These are phyloP conservation scores for Cossypha heuglini DNA, from an alignment of 2,797 vertebrate species.

Conservation along the genomic window DNA sequence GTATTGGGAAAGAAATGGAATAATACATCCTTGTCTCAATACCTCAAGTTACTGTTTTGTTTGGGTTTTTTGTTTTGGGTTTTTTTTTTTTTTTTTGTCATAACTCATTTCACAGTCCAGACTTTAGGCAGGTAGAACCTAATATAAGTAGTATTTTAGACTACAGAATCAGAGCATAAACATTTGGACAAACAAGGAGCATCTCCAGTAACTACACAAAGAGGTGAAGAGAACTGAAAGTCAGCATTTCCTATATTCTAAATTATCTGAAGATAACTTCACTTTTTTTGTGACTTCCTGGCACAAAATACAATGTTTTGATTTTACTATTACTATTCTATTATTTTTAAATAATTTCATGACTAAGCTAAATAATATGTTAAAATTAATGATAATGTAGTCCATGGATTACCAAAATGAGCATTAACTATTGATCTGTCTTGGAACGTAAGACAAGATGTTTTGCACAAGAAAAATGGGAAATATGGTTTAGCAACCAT, in stretches of 20 bases:
- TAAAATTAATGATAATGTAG: neutral
- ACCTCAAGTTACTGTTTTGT: neutral
- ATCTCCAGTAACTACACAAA: neutral
- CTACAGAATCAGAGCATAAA: neutral
- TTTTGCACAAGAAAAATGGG: neutral
- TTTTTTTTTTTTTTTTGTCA: too few relatives aligned
- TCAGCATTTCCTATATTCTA: neutral
- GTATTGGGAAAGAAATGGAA: neutral
- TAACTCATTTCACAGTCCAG: neutral
- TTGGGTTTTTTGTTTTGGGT: neutral
- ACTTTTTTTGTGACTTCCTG: neutral
- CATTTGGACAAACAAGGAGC: neutral
- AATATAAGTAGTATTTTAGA: neutral
- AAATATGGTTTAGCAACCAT: neutral
- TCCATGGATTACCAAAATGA: neutral
- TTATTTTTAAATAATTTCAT: neutral
- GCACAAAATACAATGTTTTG: neutral
- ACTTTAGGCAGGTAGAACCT: neutral
- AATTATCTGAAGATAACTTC: neutral
- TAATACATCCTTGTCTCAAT: neutral
- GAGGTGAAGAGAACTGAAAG: neutral
- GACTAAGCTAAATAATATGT: neutral
- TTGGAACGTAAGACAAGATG: neutral
- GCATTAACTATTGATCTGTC: too few relatives aligned
- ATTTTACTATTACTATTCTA: neutral